A percentile compares a stretch with the other conserved stretches of the same genome.
Conservation (phyloP, 2,797 vertebrate genomes). For the Buphagus erythrorhynchus region DNA sequence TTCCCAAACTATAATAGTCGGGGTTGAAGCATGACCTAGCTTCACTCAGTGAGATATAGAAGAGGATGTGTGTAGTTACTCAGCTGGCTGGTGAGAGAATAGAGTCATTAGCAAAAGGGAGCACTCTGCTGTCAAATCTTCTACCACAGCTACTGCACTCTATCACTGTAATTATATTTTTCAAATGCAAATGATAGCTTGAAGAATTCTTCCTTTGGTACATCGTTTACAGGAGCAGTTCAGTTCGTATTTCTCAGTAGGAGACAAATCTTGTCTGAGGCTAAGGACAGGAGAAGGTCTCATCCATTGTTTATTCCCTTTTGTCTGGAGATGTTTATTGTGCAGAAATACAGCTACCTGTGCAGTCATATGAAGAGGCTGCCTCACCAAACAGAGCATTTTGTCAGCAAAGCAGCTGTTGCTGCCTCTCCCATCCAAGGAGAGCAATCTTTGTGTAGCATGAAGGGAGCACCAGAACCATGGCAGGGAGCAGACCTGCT, state of each 20-base stretch:
- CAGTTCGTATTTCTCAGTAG: background rate
- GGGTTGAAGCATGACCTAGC: background rate
- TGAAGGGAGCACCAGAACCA: accelerated
- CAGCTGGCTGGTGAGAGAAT: background rate
- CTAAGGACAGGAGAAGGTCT: background rate
- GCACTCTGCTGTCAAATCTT: conserved; percentile 6
- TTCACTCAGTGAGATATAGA: background rate
- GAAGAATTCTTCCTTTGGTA: background rate
- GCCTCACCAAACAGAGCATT: background rate
- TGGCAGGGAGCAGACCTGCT: background rate
- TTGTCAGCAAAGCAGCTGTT: background rate
- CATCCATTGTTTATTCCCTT: background rate
- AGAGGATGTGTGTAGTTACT: background rate
- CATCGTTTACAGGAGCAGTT: background rate
- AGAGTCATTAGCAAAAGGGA: background rate
- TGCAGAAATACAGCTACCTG: background rate
- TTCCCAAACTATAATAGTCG: background rate
- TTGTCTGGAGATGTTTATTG: background rate
- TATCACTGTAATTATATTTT: conserved; percentile 18
- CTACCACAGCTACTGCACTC: background rate
- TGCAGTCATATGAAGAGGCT: background rate
- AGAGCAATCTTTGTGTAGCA: background rate
- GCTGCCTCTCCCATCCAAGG: background rate
- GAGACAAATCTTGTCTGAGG: background rate
- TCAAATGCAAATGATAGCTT: conserved; percentile 38